Base-by-base conservation (phyloP, 2,888 invertebrate genomes). In the Lepidochitona cinerea region DNA sequence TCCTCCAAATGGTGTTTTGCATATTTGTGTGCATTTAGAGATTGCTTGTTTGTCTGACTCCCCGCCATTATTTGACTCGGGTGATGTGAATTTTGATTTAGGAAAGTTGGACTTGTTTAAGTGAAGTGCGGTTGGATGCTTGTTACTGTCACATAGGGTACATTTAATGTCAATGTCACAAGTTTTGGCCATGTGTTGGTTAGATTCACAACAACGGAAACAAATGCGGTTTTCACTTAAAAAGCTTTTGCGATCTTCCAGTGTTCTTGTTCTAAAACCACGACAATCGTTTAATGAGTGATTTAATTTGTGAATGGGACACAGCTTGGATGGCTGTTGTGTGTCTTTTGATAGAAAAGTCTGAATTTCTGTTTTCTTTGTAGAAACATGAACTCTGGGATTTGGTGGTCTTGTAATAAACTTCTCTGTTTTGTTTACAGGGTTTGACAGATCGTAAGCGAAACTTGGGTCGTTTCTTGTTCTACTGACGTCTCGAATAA, bases 101-200 rank as follows among this genome's bases (percentile, higher is more conserved):
- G n/a, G n/a, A n/a, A n/a, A 7, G 67, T 36, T 36, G 3, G 36
- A 64, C 32, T 64, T 49, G 23, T 66, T 29, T n/a, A n/a, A 35
- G 52, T 75, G 72, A 35, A 75, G 35, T 23, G 77, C 71, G 26
- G 78, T 72, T 2, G 59, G 29, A 41, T 80, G 78, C n/a, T 35
- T 26, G 0, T 32, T 36, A 52, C 74, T 80, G 4, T 65, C 49
- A 67, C 80, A 78, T 18, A 70, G 68, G 23, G 52, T 37, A 64
- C 80, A 79, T 33, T 71, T 65, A 12, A 77, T 37, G 0, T 37
- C 49, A 12, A 33, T 71, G 12, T 64, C 53, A 67, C 77, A 80
- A 23, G 54, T 37, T 14, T 54, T 65, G 0, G 65, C 59, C 23
- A 49, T 14, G 66, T 79, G 79, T 23, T 75, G 35, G 0, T 23